Base-by-base conservation (phyloP, 2,888 invertebrate species). In the Torymus tubicola region DNA sequence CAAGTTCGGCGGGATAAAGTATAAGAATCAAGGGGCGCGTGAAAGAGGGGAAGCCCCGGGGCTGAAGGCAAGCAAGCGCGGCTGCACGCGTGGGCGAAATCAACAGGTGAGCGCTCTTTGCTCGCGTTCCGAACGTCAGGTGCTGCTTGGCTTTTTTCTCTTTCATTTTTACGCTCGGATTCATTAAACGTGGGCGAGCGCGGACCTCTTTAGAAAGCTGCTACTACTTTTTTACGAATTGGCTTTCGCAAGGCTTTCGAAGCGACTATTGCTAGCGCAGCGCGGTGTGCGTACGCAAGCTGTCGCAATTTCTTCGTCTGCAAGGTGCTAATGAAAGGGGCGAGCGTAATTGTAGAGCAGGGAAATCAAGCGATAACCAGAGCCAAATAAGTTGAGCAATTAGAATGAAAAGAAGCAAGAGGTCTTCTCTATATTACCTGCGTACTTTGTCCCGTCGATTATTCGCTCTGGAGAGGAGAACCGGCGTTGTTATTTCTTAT, bases 41-140 rank as follows among this genome's bases (percentile, higher is more conserved):
- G 42, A 42, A 42, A 42, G 42, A 42, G 42, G 42, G 10, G 42
- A 42, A 8, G 42, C 42, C 42, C 42, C 5, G 42, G 42, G 5
- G 42, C 42, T 8, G 42, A 42, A 42, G 42, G 42, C 42, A 42
- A 42, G 42, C 42, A 42, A 42, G 42, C 42, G 42, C 42, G n/a
- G 70, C 21, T 60, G 71, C 16, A 65, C 64, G 75, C 75, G 68
- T 75, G 75, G 68, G 75, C 71, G 71, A 58, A 61, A 61, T 71
- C 78, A 78, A 78, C 78, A 78, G 78, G 78, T 78, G 78, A 78
- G 31, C 53, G 53, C 50, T 24, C 57, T 42, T 12, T 50, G n/a
- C 16, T 16, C 12, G 76, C 67, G 42, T 1, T 42, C 8, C 42
- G 42, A 42, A 42, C 42, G 71, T 71, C 71, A 78, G 71, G 71